Base-by-base conservation (phyloP, 2,888 invertebrate genomes). In the Rhagonycha lutea region DNA sequence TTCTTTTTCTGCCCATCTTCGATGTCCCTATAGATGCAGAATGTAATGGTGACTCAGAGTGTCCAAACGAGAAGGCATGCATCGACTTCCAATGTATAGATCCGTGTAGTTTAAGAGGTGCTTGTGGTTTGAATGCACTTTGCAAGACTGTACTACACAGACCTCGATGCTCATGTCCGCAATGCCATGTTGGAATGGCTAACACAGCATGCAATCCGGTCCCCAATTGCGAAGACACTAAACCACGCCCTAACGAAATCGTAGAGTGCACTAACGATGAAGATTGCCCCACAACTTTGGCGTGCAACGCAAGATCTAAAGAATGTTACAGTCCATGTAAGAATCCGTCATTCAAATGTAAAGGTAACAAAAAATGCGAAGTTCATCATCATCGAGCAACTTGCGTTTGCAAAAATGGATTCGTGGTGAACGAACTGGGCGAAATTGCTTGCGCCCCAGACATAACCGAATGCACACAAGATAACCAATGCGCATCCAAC, bases 11-110 rank as follows among this genome's bases (percentile, higher is more conserved):
- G 86, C 86, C 84, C 85, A 84, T 82, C 85, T 84, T 82, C 80
- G 76, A 78, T 79, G 74, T 77, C 65, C 81, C 83, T 83, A 83
- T 86, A 88, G 88, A 88, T 84, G 87, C 87, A 84, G 95, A 95
- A 92, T 96, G 96, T 91, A 93, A 93, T 90, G 93, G 93, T 89
- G 96, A 97, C 91, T 92, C 92, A 90, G 96, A 96, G 91, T 97
- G 97, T 90, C 93, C 95, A 83, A 94, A 94, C 90, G 96, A 96
- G 90, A 95, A 95, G 91, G 94, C 96, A 88, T 97, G 97, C 91
- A 92, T 96, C 89, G 94, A 95, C 90, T 92, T 94, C 89, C 94
- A 95, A 90, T 97, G 97, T 89, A 92, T 94, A 89, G 96, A 97
- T 89, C 97, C 96, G 81, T 97, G 97, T 90, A 93, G 93, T 86